phyloP scores from a whole-genome alignment of 2,888 invertebrate genomes.

The Lydus trimaculatus region DNA sequence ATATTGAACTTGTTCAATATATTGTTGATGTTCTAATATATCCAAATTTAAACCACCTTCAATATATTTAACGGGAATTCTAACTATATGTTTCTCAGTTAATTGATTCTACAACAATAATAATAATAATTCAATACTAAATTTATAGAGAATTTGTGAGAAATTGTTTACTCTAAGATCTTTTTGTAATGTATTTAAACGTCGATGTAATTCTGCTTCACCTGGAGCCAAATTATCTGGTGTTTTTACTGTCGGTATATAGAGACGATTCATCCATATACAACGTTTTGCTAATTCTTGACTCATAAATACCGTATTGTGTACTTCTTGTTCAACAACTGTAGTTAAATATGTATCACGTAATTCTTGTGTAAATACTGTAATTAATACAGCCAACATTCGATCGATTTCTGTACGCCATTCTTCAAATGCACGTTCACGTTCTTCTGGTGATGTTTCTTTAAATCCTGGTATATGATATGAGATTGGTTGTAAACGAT shows the following conservation, averaged over 20 bases:
- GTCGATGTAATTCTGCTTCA: constrained; percentile 72
- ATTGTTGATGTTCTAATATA: constrained; percentile 68
- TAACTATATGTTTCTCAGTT: constrained; percentile 76
- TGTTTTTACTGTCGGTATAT: constrained; percentile 65
- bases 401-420: constrained; percentile 67
- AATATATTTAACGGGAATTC: constrained; percentile 64
- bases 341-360: constrained; percentile 83
- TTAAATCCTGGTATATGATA: constrained; percentile 65
- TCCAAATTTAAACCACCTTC: constrained; percentile 63
- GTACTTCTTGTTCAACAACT: constrained; percentile 84
- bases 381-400: constrained; percentile 73
- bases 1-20: constrained; percentile 69
- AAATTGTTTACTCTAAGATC: constrained; percentile 70
- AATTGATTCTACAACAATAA: constrained; percentile 67
- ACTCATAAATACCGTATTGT: constrained; percentile 81
- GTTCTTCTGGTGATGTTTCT: constrained; percentile 60
- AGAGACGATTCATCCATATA: constrained; percentile 77
- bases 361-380: constrained; percentile 77
- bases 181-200: constrained; percentile 74
- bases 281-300: constrained; percentile 80
- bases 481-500: constrained; percentile 71
- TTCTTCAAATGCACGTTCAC: constrained; percentile 62
- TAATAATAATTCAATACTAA: no score
- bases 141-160: no score
- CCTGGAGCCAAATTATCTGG: constrained; percentile 65